These are phyloP conservation scores for Sander lucioperca DNA, from an alignment of 2,113 vertebrate species.

Conservation along the genomic window DNA sequence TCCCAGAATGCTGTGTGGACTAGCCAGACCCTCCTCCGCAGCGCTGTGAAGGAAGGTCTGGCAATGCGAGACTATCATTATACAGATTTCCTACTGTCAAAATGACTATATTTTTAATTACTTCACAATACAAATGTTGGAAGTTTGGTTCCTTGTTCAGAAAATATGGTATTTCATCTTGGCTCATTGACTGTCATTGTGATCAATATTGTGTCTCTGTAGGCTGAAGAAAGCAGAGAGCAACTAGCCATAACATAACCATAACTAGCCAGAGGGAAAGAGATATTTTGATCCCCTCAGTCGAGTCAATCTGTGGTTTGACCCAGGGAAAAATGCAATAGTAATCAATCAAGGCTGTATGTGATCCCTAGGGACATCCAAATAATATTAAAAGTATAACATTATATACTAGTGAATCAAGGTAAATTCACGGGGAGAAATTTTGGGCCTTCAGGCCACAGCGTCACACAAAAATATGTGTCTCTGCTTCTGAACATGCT, in stretches of 20 bases:
- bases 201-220: neutral
- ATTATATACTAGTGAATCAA: neutral
- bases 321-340: too few species aligned
- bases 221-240: slow-evolving; percentile 14
- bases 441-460: neutral
- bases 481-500: neutral
- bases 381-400: neutral
- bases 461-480: neutral
- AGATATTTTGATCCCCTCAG: slow-evolving; percentile 23
- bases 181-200: neutral
- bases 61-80: neutral
- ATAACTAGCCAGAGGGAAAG: neutral
- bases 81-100: neutral
- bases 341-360: too few species aligned
- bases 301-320: too few species aligned
- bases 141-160: neutral
- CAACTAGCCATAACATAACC: neutral
- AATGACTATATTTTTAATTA: neutral
- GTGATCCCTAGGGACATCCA: neutral
- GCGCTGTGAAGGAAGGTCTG: too few species aligned
- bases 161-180: neutral
- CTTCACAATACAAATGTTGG: neutral
- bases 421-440: neutral
- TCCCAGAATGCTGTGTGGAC: too few species aligned
- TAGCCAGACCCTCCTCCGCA: too few species aligned